phyloP scores from a whole-genome alignment of 1,140 invertebrate genomes.

The Frieseomelitta varia region DNA sequence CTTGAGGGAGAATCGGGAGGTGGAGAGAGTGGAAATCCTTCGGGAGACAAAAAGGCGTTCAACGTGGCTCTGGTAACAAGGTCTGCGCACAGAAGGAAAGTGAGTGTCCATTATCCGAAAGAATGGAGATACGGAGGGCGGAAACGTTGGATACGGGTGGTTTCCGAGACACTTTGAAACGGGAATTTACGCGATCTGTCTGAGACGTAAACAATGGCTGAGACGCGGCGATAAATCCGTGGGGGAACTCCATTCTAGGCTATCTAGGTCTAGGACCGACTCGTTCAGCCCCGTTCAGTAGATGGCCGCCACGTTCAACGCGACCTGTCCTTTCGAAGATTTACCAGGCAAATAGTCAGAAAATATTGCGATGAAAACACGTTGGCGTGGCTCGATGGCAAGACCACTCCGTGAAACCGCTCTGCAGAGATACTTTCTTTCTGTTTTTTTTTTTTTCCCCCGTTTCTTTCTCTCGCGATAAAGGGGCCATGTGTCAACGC shows the following conservation, averaged over 20 bases:
- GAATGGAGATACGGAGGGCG: constrained; percentile 30
- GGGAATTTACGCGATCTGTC: constrained; percentile 56
- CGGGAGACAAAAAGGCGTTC: background rate
- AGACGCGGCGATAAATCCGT: constrained; percentile 70
- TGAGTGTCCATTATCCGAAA: constrained; percentile 17
- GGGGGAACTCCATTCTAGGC: constrained; percentile 39
- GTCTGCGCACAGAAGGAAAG: constrained; percentile 25
- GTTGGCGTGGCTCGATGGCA: background rate
- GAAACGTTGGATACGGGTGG: constrained; percentile 39
- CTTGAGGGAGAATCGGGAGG: no score
- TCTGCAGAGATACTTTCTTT: background rate
- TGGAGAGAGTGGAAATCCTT: no score
- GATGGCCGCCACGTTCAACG: constrained; percentile 24
- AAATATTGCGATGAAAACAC: background rate
- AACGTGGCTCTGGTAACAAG: background rate
- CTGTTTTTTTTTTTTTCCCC: no score
- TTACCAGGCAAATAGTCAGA: background rate
- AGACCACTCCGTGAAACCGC: background rate
- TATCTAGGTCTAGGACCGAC: constrained; percentile 71
- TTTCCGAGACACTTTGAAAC: constrained; percentile 59
- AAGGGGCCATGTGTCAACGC: no score
- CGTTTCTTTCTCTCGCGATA: background rate
- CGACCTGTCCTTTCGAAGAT: background rate
- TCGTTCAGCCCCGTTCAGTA: constrained; percentile 43
- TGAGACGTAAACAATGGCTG: constrained; percentile 68